These are phyloP conservation scores for Tetramorium parvispinum DNA, from an alignment of 1,140 invertebrate species.

Conservation along the genomic window DNA sequence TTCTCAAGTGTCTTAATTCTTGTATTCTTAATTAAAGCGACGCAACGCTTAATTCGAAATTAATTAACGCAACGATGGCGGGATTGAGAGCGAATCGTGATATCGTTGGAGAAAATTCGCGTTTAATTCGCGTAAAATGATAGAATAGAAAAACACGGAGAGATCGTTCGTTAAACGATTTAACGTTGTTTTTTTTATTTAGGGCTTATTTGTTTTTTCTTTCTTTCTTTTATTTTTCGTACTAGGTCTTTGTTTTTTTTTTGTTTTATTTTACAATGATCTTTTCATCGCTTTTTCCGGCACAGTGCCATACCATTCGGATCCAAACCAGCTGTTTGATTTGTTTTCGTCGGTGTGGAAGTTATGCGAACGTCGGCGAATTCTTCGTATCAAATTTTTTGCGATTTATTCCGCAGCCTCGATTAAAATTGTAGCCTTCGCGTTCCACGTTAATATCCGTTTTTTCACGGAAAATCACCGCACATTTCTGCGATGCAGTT, in stretches of 20 bases:
- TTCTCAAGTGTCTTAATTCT: background rate
- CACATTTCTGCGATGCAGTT: background rate
- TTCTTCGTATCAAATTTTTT: constrained; percentile 23
- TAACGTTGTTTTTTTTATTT: constrained; percentile 24
- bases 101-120: background rate
- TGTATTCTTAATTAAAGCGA: background rate
- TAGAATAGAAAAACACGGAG: background rate
- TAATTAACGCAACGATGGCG: background rate
- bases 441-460: constrained; percentile 39
- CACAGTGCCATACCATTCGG: background rate
- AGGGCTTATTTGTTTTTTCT: background rate
- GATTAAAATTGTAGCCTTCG: constrained; percentile 26
- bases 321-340: background rate
- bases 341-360: constrained; percentile 31
- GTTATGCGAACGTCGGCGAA: background rate
- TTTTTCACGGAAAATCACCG: constrained; percentile 3
- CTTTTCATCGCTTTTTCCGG: constrained; percentile 29
- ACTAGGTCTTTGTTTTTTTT: background rate
- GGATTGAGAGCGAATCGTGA: background rate
- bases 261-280: constrained; percentile 6
- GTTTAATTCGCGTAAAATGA: constrained; percentile 10
- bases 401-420: constrained; percentile 12
- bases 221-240: background rate
- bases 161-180: constrained; percentile 6
- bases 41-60: constrained; percentile 10